Evolutionary conservation across 2,797 vertebrate genomes (phyloP).

Genomic region (Galagoides demidoff): DNA sequence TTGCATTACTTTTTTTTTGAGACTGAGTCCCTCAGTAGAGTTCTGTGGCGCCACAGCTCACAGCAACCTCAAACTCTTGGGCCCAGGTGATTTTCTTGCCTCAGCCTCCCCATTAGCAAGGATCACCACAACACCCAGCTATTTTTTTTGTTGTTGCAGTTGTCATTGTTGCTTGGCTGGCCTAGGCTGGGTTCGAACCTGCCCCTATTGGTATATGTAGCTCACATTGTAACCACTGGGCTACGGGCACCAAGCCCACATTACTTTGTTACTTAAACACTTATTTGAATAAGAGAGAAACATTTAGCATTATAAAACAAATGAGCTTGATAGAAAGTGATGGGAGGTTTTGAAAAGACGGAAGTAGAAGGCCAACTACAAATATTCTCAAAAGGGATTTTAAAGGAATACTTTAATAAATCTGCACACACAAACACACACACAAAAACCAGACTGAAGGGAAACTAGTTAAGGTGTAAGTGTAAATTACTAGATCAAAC

Average conservation of each 20-base stretch:
- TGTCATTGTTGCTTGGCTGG: no score
- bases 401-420: neutral
- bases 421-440: neutral
- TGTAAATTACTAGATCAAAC: neutral
- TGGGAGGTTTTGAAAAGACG: neutral
- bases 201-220: no score
- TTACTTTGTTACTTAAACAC: neutral
- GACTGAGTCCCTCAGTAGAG: no score
- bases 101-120: no score
- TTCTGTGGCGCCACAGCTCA: no score
- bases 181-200: no score
- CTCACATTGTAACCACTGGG: no score
- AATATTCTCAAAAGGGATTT: neutral
- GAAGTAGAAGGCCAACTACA: neutral
- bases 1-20: neutral
- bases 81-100: no score
- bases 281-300: neutral
- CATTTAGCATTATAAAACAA: neutral
- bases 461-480: neutral
- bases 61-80: no score
- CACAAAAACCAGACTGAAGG: neutral
- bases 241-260: no score
- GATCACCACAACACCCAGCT: no score
- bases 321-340: neutral
- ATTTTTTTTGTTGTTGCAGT: no score